A percentile compares a stretch with the other conserved stretches of the same genome.
These are phyloP conservation scores for Lottia gigantea DNA, from an alignment of 2,888 invertebrate genomes.

Conservation along the genomic window DNA sequence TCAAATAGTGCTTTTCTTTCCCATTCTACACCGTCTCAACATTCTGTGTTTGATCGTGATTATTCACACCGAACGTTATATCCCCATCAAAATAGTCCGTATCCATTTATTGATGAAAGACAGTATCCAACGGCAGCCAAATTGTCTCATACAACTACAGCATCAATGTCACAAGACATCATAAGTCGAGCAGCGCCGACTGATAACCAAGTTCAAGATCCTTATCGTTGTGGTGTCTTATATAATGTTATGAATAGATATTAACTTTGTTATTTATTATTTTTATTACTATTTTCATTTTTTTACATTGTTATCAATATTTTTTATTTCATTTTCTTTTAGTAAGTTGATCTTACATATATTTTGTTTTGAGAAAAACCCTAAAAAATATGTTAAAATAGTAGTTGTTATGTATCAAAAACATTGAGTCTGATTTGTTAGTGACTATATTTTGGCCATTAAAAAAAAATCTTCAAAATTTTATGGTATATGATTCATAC, in stretches of 20 bases:
- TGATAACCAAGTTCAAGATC: conserved; percentile 60
- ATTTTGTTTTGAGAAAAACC: no score
- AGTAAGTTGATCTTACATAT: no score
- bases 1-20: conserved; percentile 61
- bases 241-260: conserved; percentile 66
- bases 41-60: conserved; percentile 58
- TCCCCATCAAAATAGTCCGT: conserved; percentile 56
- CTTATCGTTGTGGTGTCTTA: conserved; percentile 62
- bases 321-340: no score
- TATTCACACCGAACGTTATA: conserved; percentile 59
- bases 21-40: conserved; percentile 56
- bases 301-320: no score
- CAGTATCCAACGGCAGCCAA: conserved; percentile 59
- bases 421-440: no score
- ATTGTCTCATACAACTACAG: conserved; percentile 41
- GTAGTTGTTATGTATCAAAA: no score
- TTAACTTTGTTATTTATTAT: conserved; percentile 27
- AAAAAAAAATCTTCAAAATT: no score
- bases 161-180: conserved; percentile 54
- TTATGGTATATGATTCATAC: no score
- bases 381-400: no score
- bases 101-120: conserved; percentile 62
- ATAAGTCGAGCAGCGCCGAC: conserved; percentile 53
- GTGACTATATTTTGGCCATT: no score
- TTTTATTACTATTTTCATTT: no score